Percentiles rank a stretch among this genome's conserved stretches.
phyloP scores from a whole-genome alignment of 2,113 vertebrate species.

The Bujurquina vittata region DNA sequence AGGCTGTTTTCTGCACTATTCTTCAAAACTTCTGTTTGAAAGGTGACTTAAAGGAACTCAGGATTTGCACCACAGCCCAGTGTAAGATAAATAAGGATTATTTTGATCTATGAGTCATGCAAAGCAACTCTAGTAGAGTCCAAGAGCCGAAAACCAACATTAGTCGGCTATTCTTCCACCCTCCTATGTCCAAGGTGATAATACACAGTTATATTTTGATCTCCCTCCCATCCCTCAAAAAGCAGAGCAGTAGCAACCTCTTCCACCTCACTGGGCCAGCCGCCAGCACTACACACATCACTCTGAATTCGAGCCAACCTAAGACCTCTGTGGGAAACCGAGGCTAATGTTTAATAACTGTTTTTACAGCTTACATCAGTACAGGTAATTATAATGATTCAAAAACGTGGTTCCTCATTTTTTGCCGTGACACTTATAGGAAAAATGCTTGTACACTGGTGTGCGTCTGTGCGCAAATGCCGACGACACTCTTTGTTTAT shows the following conservation, averaged over 20 bases:
- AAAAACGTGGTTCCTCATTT: conserved; percentile 13
- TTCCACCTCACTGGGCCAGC: not conserved
- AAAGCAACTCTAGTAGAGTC: not conserved
- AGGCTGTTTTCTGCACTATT: not conserved
- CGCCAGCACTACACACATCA: not conserved
- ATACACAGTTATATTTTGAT: not conserved
- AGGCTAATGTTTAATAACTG: conserved; percentile 39
- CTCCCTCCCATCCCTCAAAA: not conserved
- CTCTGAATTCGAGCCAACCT: not conserved
- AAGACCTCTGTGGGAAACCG: not conserved
- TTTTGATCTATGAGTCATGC: not conserved
- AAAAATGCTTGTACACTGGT: conserved; percentile 20
- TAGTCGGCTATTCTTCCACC: no score
- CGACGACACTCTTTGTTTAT: conserved; percentile 41
- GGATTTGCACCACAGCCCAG: not conserved
- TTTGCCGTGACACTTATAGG: conserved; percentile 43
- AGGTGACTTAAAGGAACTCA: not conserved
- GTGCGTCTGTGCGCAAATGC: conserved; percentile 6
- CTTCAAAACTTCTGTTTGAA: not conserved
- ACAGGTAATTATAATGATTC: conserved; percentile 57
- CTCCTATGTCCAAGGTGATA: not conserved
- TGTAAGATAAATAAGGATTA: not conserved
- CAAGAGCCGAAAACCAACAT: not conserved
- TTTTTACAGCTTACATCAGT: conserved; percentile 35
- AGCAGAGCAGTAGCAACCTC: not conserved